Base-by-base conservation (phyloP, 2,888 invertebrate species). In the Chymomyza fuscimana region DNA sequence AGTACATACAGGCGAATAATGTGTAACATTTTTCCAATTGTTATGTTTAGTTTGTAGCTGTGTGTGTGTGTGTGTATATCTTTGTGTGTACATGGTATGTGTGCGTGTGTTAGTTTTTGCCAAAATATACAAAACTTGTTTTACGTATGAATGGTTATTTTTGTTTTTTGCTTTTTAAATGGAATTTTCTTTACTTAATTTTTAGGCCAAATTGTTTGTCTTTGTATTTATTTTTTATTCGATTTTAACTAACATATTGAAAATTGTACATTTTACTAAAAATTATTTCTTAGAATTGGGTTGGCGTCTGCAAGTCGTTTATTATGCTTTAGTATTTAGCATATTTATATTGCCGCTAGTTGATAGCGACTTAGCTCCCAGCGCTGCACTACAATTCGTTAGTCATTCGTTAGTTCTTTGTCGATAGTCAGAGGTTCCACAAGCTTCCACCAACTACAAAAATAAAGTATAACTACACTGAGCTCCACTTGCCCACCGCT, bases 1-100 rank as follows among this genome's bases (percentile, higher is more conserved):
- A 86, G 74, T 79, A 79, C 73, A 73, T 82, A 88, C 77, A 83
- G 82, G 83, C 80, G 87, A 82, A 77, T 81, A 75, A 78, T 79
- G 46, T 74, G 75, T 46, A 74, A 69, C 74, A 75, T 74, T 56
- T 71, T 67, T 77, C 72, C 72, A 74, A 75, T 65, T 59, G 62
- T 65, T 76, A 65, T 72, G 66, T 52, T 52, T 51, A 46, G 22
- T 58, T 54, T 68, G 61, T 60, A 69, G 51, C 58, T 70, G 22
- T 68, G 50, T 66, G 54, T 74, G 50, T 69, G 58, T 70, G 22
- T 65, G 67, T 71, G 2, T 19, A 19, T 19, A 67, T 71, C 52
- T 73, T 40, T 58, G 58, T 59, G 54, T 75, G 58, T 63, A n/a
- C n/a, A 9, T 72, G 69, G 69, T 72, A 25, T 25, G 25, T 25